Evolutionary conservation across 1,140 invertebrate species (phyloP).

Genomic region (Zeugodacus cucurbitae): DNA sequence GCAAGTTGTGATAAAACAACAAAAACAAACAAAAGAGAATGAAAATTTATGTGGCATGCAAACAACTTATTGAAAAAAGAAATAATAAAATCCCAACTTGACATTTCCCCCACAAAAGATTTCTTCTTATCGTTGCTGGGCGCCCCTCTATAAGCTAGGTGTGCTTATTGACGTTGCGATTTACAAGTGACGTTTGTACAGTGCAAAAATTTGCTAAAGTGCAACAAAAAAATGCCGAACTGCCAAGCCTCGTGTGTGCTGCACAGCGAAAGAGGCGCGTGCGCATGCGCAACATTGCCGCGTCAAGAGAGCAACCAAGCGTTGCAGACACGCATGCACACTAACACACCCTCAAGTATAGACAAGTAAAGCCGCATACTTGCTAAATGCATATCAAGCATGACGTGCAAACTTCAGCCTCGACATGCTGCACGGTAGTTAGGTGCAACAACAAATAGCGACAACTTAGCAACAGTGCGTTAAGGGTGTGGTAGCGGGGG

Average conservation of each 20-base stretch:
- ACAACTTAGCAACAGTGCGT: neutral
- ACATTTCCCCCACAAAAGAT: neutral
- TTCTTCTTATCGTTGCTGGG: neutral
- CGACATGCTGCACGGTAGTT: neutral
- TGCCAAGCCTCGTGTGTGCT: neutral
- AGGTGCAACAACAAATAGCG: neutral
- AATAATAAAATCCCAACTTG: neutral
- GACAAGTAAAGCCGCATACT: neutral
- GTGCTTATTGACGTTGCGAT: neutral
- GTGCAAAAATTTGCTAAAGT: neutral
- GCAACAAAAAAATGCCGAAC: neutral
- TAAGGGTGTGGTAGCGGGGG: neutral
- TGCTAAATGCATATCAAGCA: conserved; percentile 29
- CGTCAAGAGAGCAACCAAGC: neutral
- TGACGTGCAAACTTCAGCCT: conserved; percentile 14
- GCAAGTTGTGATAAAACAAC: neutral
- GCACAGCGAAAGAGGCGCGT: neutral
- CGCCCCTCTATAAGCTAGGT: neutral
- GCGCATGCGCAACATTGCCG: conserved; percentile 19
- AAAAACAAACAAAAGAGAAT: neutral
- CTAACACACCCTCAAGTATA: neutral
- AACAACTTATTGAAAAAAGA: neutral
- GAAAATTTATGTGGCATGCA: neutral
- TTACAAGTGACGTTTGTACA: neutral
- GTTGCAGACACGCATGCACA: neutral